Evolutionary conservation across 2,113 vertebrate genomes (phyloP).

Genomic region (Petromus typicus): DNA sequence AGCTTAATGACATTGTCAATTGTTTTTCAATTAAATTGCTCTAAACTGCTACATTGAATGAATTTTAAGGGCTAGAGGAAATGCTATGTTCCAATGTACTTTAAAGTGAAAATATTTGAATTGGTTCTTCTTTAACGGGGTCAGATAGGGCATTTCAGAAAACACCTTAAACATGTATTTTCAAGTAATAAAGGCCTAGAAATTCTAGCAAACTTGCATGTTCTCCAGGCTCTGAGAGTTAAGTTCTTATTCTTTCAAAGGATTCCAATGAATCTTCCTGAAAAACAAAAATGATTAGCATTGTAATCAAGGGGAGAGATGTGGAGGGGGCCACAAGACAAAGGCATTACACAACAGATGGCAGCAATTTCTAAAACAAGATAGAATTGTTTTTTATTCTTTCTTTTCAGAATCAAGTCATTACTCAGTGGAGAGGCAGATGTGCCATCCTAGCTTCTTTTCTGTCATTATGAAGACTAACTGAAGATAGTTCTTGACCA

Average conservation of each 20-base stretch:
- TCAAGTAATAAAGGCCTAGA: constrained; percentile 23
- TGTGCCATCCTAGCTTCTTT: neutral
- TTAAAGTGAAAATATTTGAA: constrained; percentile 52
- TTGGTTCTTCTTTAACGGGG: constrained; percentile 43
- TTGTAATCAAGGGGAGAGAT: neutral
- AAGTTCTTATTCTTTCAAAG: constrained; percentile 39
- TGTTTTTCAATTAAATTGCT: constrained; percentile 75
- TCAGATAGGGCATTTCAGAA: constrained; percentile 59
- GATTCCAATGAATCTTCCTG: neutral
- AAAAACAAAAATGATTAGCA: constrained; percentile 19
- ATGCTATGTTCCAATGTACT: constrained; percentile 47
- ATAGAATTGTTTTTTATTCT: neutral
- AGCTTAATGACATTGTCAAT: constrained; percentile 66
- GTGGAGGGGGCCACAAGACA: neutral
- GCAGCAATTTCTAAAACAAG: constrained; percentile 5
- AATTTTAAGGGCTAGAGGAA: constrained; percentile 70
- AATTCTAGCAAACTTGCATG: constrained; percentile 47
- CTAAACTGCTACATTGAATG: constrained; percentile 57
- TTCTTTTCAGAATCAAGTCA: constrained; percentile 41
- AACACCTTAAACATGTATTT: constrained; percentile 51
- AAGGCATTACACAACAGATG: constrained; percentile 2
- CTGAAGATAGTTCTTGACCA: constrained; percentile 34
- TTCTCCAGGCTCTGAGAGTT: constrained; percentile 1
- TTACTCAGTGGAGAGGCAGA: neutral
- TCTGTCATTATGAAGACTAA: constrained; percentile 69